phyloP scores from a whole-genome alignment of 2,888 invertebrate genomes.

The Neuroscelio doddi region DNA sequence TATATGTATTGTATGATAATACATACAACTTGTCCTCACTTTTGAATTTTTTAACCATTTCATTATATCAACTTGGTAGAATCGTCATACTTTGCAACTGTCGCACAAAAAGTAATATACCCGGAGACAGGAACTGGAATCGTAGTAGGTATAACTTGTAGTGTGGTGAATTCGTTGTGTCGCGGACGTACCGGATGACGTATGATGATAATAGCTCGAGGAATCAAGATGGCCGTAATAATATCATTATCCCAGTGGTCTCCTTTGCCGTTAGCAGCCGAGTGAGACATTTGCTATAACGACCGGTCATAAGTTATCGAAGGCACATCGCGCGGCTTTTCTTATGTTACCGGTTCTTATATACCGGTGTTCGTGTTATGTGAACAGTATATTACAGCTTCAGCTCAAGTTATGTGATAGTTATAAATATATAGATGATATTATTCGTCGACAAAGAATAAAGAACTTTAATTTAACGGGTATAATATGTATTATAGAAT shows the following conservation, averaged over 20 bases:
- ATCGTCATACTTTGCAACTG: constrained; percentile 69
- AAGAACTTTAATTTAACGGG: too few species aligned
- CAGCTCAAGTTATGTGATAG: constrained; percentile 21
- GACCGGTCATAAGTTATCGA: constrained; percentile 64
- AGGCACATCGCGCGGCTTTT: constrained; percentile 50
- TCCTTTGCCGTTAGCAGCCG: constrained; percentile 56
- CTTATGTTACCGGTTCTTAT: constrained; percentile 36
- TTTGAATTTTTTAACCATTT: constrained; percentile 58
- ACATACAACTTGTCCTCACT: neutral
- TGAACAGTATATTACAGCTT: constrained; percentile 28
- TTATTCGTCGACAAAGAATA: constrained; percentile 10
- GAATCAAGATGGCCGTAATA: constrained; percentile 70
- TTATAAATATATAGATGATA: constrained; percentile 23
- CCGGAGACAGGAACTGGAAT: constrained; percentile 29
- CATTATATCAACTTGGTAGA: constrained; percentile 58
- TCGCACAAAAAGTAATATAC: constrained; percentile 59
- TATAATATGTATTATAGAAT: too few species aligned
- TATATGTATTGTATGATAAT: neutral
- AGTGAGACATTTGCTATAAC: constrained; percentile 69
- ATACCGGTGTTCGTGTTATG: constrained; percentile 25
- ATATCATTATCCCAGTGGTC: constrained; percentile 71
- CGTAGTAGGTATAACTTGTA: constrained; percentile 37
- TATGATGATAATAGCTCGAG: constrained; percentile 67
- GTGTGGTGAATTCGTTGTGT: constrained; percentile 56
- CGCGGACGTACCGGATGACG: constrained; percentile 63